Conservation (phyloP, 2,888 invertebrate species). For the Pammene aurita region DNA sequence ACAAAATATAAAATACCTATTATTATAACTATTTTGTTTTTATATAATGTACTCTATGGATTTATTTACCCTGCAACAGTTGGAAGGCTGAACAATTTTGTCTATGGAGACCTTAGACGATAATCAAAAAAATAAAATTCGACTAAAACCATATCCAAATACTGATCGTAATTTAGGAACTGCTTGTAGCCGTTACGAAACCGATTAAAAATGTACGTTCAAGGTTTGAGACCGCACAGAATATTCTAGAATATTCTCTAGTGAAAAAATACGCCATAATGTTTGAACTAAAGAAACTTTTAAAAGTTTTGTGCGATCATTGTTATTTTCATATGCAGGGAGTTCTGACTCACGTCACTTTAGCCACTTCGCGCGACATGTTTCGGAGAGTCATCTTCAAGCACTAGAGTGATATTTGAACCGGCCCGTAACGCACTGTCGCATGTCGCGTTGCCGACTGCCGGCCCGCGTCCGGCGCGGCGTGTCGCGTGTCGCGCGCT, state of each 20-base stretch:
- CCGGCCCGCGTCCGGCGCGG: too few relatives aligned
- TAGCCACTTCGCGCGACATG: too few relatives aligned
- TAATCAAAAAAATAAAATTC: slow-evolving; percentile 45
- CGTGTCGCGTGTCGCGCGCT: too few relatives aligned
- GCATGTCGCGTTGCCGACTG: too few relatives aligned
- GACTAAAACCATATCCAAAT: slow-evolving; percentile 64
- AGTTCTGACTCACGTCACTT: too few relatives aligned
- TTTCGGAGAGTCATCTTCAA: too few relatives aligned
- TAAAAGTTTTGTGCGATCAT: too few relatives aligned
- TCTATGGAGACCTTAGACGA: slow-evolving; percentile 54
- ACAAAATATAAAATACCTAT: slow-evolving; percentile 46
- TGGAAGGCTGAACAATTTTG: slow-evolving; percentile 52
- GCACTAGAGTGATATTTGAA: too few relatives aligned
- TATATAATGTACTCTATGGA: slow-evolving; percentile 61
- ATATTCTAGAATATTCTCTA: slow-evolving; percentile 56
- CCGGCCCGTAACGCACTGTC: too few relatives aligned
- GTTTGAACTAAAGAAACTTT: not conserved
- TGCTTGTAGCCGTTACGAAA: slow-evolving; percentile 67
- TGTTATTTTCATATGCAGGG: too few relatives aligned
- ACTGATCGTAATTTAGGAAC: slow-evolving; percentile 82
- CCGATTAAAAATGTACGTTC: slow-evolving; percentile 41
- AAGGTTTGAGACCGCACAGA: slow-evolving; percentile 29
- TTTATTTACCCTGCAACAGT: slow-evolving; percentile 64
- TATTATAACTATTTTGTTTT: slow-evolving; percentile 50
- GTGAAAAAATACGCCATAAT: slow-evolving; percentile 56